Conservation (phyloP, 1,140 invertebrate species). For the Phymorhynchus buccinoides region DNA sequence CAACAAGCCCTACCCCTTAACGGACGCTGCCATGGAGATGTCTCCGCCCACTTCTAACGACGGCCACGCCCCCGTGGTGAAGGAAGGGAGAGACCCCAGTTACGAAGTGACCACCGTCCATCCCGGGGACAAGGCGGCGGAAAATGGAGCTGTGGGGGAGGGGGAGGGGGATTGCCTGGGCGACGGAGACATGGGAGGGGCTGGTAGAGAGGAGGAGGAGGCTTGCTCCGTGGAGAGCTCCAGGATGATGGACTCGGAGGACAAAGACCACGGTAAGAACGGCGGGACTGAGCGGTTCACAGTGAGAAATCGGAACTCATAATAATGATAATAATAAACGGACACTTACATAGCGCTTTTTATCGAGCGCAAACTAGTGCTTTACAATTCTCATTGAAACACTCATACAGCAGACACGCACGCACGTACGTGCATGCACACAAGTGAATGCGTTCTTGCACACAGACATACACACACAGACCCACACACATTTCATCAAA, state of each 20-base stretch:
- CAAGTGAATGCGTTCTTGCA: no score
- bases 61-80: not conserved
- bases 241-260: not conserved
- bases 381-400: no score
- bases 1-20: constrained; percentile 18
- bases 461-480: no score
- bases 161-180: not conserved
- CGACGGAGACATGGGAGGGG: not conserved
- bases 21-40: not conserved
- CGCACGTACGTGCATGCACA: no score
- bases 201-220: no score
- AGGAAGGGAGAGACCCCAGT: not conserved
- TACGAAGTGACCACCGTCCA: not conserved
- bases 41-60: not conserved
- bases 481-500: no score
- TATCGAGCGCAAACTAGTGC: no score
- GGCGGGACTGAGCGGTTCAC: not conserved
- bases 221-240: not conserved
- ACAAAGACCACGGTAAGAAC: not conserved
- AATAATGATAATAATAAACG: no score
- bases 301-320: not conserved
- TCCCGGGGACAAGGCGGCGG: not conserved
- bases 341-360: no score
- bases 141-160: no score
- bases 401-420: not conserved